Base-by-base conservation (phyloP, 1,140 invertebrate genomes). In the Pseudomyrmex dendroicus region DNA sequence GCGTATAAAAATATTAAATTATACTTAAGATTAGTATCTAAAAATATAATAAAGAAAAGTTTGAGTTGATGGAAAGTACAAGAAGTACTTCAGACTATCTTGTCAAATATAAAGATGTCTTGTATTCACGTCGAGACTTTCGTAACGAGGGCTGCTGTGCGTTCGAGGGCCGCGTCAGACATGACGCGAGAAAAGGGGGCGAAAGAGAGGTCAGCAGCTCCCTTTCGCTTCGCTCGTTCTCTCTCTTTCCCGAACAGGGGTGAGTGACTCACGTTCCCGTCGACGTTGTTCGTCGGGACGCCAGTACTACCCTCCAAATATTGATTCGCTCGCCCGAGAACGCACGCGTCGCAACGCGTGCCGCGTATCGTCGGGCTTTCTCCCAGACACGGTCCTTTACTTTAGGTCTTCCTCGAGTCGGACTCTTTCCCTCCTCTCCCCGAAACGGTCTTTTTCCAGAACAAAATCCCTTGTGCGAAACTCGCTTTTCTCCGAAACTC, bases 201-300 rank as follows among this genome's bases (percentile, higher is more conserved):
- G 84, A 89, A 85, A 83, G 85, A 77, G 85, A 84, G 85, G 77
- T 86, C 80, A 86, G 76, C 76, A 80, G 66, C 63, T 56, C 76
- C 85, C 76, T 66, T 82, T 70, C 80, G 54, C 64, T 57, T 68
- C 74, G 76, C 50, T 70, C 54, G 54, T 59, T 87, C 50, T 77
- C 56, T 86, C 68, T 86, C 68, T 88, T 68, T 35, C 61, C 84
- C 67, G 84, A 57, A 64, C 62, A 88, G 90, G 92, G 93, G 92
- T 92, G 92, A 93, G 92, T 93, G 93, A 93, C 93, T 94, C 93
- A 94, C 92, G 92, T 92, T 92, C 92, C 89, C 89, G 91, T 91
- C 90, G 90, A 90, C 89, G 90, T 90, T 77, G 89, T 88, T 88
- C 89, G 90, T 91, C 90, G 89, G 85, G 90, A 85, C 92, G 91